Evolutionary conservation across 1,140 invertebrate genomes (phyloP), one percentile per base, ranked within the genome.

Genomic region (Ctenoplectra terminalis): DNA sequence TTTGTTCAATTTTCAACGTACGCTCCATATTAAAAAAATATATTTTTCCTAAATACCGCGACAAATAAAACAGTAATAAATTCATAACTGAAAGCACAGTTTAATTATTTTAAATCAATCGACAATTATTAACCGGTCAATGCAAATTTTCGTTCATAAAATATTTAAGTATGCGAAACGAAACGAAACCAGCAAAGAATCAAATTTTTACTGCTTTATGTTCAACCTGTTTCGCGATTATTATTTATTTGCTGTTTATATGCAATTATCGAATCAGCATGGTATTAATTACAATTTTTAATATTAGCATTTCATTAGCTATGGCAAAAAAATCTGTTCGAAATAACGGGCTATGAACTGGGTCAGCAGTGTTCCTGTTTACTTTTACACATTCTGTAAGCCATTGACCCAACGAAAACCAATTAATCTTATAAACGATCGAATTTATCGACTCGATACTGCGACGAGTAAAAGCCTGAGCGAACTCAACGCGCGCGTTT

Each of bases 301-400:
- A n/a, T n/a, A n/a, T n/a, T n/a, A n/a, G n/a, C n/a, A n/a, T n/a
- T n/a, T n/a, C n/a, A n/a, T n/a, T n/a, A n/a, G n/a, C n/a, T n/a
- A n/a, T n/a, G n/a, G n/a, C n/a, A n/a, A 76, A 66, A 76, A 76
- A 54, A 66, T 66, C 48, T 74, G 61, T 29, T 60, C 23, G 40
- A 40, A 78, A 48, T 78, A 70, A 78, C 75, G 54, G 75, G 7
- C 15, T 67, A 43, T 8, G 2, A 70, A 78, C 40, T 78, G 15
- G 75, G 75, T 58, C 64, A 78, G 37, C 54, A 78, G 52, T 58
- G 20, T 58, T 64, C 50, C 29, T 37, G n/a, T n/a, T 6, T 8
- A 46, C 7, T 4, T 66, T 5, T 37, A 52, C 61, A 54, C 52
- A 31, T 20, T 54, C 23, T 9, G 11, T 9, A n/a, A 70, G 52